Conservation (phyloP, 1,140 invertebrate genomes). For the Hetaerina americana region DNA sequence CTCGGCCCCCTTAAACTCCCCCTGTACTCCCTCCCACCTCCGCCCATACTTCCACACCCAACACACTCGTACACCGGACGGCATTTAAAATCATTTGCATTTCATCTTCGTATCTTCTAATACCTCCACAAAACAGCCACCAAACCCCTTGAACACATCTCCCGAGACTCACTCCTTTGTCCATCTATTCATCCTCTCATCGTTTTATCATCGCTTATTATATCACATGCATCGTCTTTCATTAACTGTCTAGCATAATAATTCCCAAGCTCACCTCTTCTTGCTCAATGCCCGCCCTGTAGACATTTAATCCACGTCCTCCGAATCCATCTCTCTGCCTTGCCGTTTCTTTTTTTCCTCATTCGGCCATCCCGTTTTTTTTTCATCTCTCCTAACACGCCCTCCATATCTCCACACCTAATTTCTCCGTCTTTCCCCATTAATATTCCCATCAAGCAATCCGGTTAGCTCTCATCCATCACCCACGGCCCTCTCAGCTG, state of each 20-base stretch:
- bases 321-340: too few species aligned
- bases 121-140: neutral
- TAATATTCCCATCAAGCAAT: too few species aligned
- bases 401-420: neutral
- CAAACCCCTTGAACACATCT: neutral
- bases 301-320: too few species aligned
- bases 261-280: too few species aligned
- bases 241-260: too few species aligned
- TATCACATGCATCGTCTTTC: neutral
- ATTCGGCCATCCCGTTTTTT: too few species aligned
- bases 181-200: neutral
- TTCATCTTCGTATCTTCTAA: neutral
- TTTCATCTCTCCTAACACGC: too few species aligned
- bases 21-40: neutral
- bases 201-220: neutral
- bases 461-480: neutral
- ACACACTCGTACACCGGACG: neutral
- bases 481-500: neutral
- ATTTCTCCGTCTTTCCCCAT: neutral
- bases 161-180: neutral
- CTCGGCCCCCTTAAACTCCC: too few species aligned
- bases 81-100: constrained; percentile 1
- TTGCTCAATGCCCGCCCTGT: too few species aligned
- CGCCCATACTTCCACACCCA: neutral
- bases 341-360: too few species aligned